Evolutionary conservation across 2,888 invertebrate genomes (phyloP), one percentile per base, ranked within the genome.

Genomic region (Diarsia mendica): DNA sequence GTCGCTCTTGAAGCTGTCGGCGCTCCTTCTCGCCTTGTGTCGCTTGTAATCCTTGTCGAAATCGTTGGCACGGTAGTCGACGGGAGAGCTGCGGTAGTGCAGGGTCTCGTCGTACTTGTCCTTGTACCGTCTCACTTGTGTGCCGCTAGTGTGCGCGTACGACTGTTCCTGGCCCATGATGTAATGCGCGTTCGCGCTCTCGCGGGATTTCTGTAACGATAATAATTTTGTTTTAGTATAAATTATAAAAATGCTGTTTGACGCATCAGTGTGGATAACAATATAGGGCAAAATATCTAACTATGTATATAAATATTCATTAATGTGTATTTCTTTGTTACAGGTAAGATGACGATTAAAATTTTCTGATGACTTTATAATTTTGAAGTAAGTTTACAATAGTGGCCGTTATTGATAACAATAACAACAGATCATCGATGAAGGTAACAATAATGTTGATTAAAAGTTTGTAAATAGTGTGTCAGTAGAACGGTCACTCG

Each of bases 91-190:
- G 75, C 93, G 90, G 87, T 92, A 94, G 49, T 90, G 91, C 72
- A 92, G 83, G 23, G 92, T 90, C 80, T 94, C 93, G 78, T 94
- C 93, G 94, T 93, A 94, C 79, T 93, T 93, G 77, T 95, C 94
- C 79, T 92, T 92, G 89, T 93, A 94, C 71, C 93, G 91, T 81
- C 93, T 92, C 77, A 91, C 91, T 89, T 92, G 92, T 58, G 92
- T 87, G 86, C 91, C 92, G 88, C 92, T 93, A 92, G 93, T 91
- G 91, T 95, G 95, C 80, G 92, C 90, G 90, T 93, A 95, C 68
- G 96, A 96, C 88, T 96, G 96, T 82, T 96, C 95, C 89, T 96
- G 96, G 88, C 96, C 96, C 96, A 96, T 96, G 91, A 84, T 94
- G 92, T 72, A 85, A 84, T 69, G 92, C 88, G 93, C 92, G 92